A percentile compares a stretch with the other conserved stretches of the same genome.
These are phyloP conservation scores for Lonchura striata DNA, from an alignment of 2,113 vertebrate genomes.

Conservation along the genomic window DNA sequence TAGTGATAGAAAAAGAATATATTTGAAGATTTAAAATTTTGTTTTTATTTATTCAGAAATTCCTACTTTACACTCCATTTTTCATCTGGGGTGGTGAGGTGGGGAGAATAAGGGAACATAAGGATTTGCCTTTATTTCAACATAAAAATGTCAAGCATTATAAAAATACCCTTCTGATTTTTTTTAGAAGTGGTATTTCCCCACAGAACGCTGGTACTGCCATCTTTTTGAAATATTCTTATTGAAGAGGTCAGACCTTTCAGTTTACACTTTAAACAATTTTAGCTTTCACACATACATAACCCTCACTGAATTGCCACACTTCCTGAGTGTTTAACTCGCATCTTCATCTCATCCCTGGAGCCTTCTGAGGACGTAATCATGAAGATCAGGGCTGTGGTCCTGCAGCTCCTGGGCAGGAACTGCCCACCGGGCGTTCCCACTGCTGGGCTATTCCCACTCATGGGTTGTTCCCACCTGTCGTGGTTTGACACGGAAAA, in stretches of 20 bases:
- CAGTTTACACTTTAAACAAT: background rate
- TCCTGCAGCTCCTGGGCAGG: background rate
- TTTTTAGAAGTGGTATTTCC: background rate
- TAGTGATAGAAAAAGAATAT: background rate
- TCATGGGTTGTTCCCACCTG: too few species aligned
- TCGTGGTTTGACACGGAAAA: too few species aligned
- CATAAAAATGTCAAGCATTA: background rate
- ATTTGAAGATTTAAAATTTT: background rate
- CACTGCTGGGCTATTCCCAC: too few species aligned
- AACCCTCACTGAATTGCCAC: background rate
- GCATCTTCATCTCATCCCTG: too few species aligned
- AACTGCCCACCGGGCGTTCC: accelerated
- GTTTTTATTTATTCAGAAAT: background rate
- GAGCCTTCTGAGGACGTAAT: too few species aligned
- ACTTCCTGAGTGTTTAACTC: too few species aligned
- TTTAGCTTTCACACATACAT: background rate
- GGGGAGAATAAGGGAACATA: background rate
- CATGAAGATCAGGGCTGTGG: too few species aligned
- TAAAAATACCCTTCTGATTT: background rate
- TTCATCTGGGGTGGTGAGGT: background rate
- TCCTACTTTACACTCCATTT: background rate
- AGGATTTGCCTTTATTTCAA: background rate
- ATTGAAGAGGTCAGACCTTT: background rate
- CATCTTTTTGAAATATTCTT: background rate
- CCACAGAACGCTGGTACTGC: background rate